Evolutionary conservation across 2,797 vertebrate species (phyloP).

Genomic region (Ctenopoma kingsleyae): DNA sequence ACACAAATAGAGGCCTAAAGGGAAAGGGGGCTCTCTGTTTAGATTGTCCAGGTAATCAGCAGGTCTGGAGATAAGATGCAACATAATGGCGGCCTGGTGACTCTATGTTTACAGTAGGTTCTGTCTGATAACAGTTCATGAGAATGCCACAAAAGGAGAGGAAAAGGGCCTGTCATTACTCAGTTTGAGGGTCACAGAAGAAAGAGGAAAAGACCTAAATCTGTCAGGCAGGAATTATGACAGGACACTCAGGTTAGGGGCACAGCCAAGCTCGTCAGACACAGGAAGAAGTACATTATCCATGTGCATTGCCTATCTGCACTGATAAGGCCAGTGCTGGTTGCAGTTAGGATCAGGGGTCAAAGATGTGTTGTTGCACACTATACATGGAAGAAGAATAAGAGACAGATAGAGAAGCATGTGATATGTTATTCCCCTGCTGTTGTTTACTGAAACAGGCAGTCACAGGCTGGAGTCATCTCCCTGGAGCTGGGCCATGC

Average conservation of each 20-base stretch:
- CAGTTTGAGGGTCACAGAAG: slow-evolving; percentile 31
- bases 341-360: slow-evolving; percentile 39
- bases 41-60: slow-evolving; percentile 36
- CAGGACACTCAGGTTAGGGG: slow-evolving; percentile 45
- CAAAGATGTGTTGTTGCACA: slow-evolving; percentile 32
- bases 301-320: slow-evolving; percentile 38
- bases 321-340: slow-evolving; percentile 56
- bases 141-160: slow-evolving; percentile 10
- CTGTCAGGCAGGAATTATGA: slow-evolving; percentile 63
- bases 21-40: slow-evolving; percentile 11
- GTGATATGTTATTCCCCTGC: slow-evolving; percentile 56
- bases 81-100: slow-evolving; percentile 27
- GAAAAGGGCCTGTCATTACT: slow-evolving; percentile 5
- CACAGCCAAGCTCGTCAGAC: slow-evolving; percentile 35
- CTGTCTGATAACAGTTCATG: slow-evolving; percentile 37
- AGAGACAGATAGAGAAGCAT: slow-evolving; percentile 44
- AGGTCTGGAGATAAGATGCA: slow-evolving; percentile 38
- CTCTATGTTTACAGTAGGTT: slow-evolving; percentile 36
- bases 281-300: slow-evolving; percentile 66
- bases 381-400: slow-evolving; percentile 31
- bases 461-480: slow-evolving; percentile 62
- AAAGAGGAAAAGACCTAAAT: slow-evolving; percentile 63
- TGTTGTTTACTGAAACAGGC: slow-evolving; percentile 65
- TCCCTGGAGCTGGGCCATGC: slow-evolving; percentile 52
- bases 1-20: slow-evolving; percentile 13